Percentiles rank a stretch among this genome's conserved stretches.
phyloP scores from a whole-genome alignment of 2,888 invertebrate genomes.

The Oscheius sp. region DNA sequence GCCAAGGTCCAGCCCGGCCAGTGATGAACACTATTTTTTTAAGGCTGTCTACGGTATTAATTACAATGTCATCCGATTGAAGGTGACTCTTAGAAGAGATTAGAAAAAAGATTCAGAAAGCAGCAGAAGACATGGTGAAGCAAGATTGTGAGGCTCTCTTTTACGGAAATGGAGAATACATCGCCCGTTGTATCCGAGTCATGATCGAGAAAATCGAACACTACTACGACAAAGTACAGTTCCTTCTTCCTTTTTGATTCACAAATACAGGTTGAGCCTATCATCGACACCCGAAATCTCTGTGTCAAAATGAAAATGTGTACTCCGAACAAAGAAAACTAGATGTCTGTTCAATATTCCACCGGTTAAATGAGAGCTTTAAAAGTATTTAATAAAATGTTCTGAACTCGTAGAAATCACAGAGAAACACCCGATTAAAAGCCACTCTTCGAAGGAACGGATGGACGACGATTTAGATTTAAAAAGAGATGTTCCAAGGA shows the following conservation, averaged over 20 bases:
- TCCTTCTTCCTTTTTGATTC: not conserved
- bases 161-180: slow-evolving; percentile 45
- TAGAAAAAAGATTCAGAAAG: slow-evolving; percentile 44
- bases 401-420: not conserved
- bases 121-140: slow-evolving; percentile 48
- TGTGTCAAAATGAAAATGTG: slow-evolving; percentile 46
- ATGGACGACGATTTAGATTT: not conserved
- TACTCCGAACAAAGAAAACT: slow-evolving; percentile 1
- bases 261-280: slow-evolving; percentile 44
- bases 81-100: slow-evolving; percentile 49
- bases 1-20: no score
- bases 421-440: not conserved
- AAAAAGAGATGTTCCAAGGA: not conserved
- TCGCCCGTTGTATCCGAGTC: slow-evolving; percentile 45
- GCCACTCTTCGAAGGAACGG: slow-evolving; percentile 1
- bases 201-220: slow-evolving; percentile 50
- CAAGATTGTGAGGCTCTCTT: slow-evolving; percentile 51
- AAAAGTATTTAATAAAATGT: not conserved
- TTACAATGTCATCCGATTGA: slow-evolving; percentile 55
- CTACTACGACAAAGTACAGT: slow-evolving; percentile 45
- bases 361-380: no score
- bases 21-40: no score
- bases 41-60: slow-evolving; percentile 56
- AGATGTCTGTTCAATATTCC: no score
- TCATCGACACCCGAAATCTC: slow-evolving; percentile 44